Evolutionary conservation across 2,113 vertebrate species (phyloP).

Genomic region (Percopsis transmontana): DNA sequence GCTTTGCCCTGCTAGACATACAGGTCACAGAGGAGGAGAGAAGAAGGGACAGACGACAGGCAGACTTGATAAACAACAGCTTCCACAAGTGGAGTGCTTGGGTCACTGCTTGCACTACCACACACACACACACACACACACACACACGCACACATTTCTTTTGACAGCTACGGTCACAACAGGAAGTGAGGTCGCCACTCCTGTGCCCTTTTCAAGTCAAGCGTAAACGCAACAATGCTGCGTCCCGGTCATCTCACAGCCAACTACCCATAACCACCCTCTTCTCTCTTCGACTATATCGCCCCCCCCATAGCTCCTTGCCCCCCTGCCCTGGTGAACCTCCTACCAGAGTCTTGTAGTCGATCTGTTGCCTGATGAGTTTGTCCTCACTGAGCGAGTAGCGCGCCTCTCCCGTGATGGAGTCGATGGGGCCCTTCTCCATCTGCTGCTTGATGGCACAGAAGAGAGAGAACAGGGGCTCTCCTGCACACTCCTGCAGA

Average conservation of each 20-base stretch:
- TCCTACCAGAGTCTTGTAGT: conserved; percentile 98
- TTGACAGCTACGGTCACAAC: conserved; percentile 56
- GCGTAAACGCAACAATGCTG: conserved; percentile 53
- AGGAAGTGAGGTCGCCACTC: conserved; percentile 58
- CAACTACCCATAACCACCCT: conserved; percentile 57
- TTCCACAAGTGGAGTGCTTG: conserved; percentile 6
- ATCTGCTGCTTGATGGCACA: conserved; percentile 98
- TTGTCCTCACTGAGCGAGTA: conserved; percentile 98
- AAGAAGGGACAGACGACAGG: not conserved
- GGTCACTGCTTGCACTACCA: not conserved
- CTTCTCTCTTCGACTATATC: conserved; percentile 30
- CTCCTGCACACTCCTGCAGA: conserved; percentile 92
- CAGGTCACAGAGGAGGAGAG: conserved; percentile 11
- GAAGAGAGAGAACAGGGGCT: conserved; percentile 98
- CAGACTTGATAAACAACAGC: conserved; percentile 28
- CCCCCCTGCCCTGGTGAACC: conserved; percentile 40
- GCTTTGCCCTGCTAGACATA: conserved; percentile 10
- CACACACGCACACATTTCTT: not conserved
- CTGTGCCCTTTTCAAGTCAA: conserved; percentile 56
- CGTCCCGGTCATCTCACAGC: conserved; percentile 46
- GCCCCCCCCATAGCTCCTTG: conserved; percentile 20
- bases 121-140: conserved; percentile 1
- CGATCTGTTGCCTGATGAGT: conserved; percentile 97
- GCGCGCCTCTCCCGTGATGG: conserved; percentile 95
- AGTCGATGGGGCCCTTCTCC: conserved; percentile 96